Conservation (phyloP, 1,140 invertebrate genomes). For the Adelges cooleyi region DNA sequence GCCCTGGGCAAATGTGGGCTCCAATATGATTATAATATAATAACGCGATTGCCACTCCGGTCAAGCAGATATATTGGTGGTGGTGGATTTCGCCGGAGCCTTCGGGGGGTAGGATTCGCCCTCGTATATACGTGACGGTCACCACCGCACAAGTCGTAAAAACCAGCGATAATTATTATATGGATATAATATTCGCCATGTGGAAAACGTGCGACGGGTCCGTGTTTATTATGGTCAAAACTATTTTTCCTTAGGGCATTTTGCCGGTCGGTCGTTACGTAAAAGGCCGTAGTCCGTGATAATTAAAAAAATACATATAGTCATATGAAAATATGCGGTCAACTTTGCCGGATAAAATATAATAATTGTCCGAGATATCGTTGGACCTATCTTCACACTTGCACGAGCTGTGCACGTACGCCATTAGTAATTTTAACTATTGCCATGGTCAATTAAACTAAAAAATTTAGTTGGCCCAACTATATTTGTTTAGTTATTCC, state of each 20-base stretch:
- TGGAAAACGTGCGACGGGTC: not conserved
- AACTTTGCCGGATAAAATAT: no score
- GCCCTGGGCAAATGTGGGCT: not conserved
- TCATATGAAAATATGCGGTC: no score
- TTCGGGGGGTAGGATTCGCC: not conserved
- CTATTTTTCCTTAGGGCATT: not conserved
- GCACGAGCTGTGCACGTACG: no score
- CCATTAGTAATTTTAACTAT: no score
- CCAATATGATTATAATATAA: not conserved
- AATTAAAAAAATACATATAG: not conserved
- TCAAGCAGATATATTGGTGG: constrained; percentile 18
- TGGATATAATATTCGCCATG: not conserved
- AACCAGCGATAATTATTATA: not conserved
- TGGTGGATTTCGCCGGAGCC: not conserved
- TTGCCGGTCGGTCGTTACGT: no score
- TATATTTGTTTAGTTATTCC: no score
- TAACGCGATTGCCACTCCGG: constrained; percentile 16
- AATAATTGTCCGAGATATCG: no score
- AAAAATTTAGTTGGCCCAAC: no score
- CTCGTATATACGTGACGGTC: constrained; percentile 2
- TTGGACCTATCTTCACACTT: no score
- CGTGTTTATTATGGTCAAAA: no score
- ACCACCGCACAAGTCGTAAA: constrained; percentile 9
- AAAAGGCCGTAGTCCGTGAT: not conserved
- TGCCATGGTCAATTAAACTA: no score